Evolutionary conservation across 2,113 vertebrate species (phyloP), one percentile per base, ranked within the genome.

Genomic region (Cacatua alba): DNA sequence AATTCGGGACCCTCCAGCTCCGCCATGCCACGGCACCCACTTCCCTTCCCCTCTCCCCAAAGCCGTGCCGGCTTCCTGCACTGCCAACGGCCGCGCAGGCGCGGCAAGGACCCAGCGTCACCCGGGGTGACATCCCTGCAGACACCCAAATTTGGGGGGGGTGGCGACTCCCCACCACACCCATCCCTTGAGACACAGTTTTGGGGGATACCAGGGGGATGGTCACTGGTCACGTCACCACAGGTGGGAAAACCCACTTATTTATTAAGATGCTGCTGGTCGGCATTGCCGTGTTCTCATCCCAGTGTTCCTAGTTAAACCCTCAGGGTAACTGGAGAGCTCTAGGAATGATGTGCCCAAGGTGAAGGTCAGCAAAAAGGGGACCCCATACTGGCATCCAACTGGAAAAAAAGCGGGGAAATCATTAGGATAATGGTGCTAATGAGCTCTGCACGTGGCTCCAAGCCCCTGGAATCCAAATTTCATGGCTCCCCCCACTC

Each of bases 1-100:
- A 98, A 99, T 95, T 99, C 98, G 6, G 99, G 89, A 18, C 98
- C 98, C 86, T 99, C 99, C 79, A 98, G 98, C 86, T 99, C 99
- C 13, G 99, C 99, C 99, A 99, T 99, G 71, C 49, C 17, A 18
- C 18, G 2, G 21, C 29, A 13, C 72, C 29, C 68, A 41, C 75
- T 83, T 82, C 91, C 89, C 82, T 72, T 37, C 31, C 33, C 55
- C 57, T 24, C 9, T 59, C 57, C 57, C 21, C 57, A 35, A 16
- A 8, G 13, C 52, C 3, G 53, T 15, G 6, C 37, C 9, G 13
- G 72, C 51, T 91, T 94, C 90, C 90, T 91, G 88, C 19, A 17
- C 52, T 23, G 10, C 39, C 49, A 19, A 46, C 28, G 4, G 26
- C 53, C 26, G 35, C 44, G 37, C 57, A 83, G 72, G 79, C 79